Evolutionary conservation across 2,888 invertebrate species (phyloP).

Genomic region (Pandemis heparana): DNA sequence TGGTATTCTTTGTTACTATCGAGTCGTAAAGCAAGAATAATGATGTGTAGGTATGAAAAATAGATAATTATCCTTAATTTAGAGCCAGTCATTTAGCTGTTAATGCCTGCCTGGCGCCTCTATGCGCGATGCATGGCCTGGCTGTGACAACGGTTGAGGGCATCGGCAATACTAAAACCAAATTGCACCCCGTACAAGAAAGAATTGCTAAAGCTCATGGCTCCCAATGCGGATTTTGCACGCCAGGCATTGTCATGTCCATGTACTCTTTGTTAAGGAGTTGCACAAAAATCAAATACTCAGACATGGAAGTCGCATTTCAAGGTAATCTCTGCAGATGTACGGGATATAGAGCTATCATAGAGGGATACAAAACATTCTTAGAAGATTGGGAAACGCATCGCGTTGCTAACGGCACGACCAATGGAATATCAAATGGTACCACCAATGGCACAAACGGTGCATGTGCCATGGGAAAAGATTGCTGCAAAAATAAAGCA

Average conservation of each 20-base stretch:
- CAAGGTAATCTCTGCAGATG: constrained; percentile 93
- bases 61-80: neutral
- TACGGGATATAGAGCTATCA: constrained; percentile 94
- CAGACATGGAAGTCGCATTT: constrained; percentile 90
- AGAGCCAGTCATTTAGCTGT: constrained; percentile 89
- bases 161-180: constrained; percentile 90
- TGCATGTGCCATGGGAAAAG: constrained; percentile 86
- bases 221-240: constrained; percentile 95
- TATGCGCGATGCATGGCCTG: constrained; percentile 92
- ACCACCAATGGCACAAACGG: constrained; percentile 53
- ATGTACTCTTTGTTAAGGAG: constrained; percentile 93
- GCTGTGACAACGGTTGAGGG: constrained; percentile 95
- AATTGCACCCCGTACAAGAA: constrained; percentile 93
- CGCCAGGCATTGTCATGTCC: constrained; percentile 96
- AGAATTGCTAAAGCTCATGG: constrained; percentile 93
- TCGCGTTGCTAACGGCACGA: constrained; percentile 61
- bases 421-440: constrained; percentile 52
- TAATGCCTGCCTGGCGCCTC: constrained; percentile 93
- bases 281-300: constrained; percentile 71
- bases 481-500: constrained; percentile 86
- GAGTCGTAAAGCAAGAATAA: neutral
- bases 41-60: neutral
- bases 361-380: constrained; percentile 93
- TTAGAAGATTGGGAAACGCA: constrained; percentile 89
- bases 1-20: neutral